A percentile compares a stretch with the other conserved stretches of the same genome.
Evolutionary conservation across 2,113 vertebrate genomes (phyloP).

Genomic region (Channa argus): DNA sequence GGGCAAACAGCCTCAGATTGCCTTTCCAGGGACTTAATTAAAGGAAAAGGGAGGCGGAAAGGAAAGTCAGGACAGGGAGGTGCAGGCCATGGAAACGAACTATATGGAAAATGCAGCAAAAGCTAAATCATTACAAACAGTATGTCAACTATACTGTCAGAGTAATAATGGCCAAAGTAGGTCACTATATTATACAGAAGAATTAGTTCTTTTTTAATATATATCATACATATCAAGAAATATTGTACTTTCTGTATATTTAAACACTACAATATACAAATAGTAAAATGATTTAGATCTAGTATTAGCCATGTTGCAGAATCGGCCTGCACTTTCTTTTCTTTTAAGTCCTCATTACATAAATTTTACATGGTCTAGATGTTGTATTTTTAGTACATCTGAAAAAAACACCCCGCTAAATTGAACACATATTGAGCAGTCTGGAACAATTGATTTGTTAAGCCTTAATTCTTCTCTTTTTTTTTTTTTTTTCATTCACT

Average conservation of each 20-base stretch:
- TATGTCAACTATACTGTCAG: not conserved
- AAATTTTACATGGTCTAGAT: constrained; percentile 19
- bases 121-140: not conserved
- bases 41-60: constrained; percentile 38
- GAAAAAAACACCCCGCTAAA: too few relatives aligned
- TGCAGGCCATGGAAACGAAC: constrained; percentile 2
- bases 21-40: constrained; percentile 72
- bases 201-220: too few relatives aligned
- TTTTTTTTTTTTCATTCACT: not conserved
- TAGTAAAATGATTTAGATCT: not conserved
- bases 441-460: constrained; percentile 1
- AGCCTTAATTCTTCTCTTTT: not conserved
- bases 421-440: not conserved
- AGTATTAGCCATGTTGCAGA: not conserved
- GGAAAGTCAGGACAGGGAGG: constrained; percentile 9
- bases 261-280: too few relatives aligned
- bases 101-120: not conserved
- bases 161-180: not conserved
- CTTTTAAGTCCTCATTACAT: constrained; percentile 12
- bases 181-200: not conserved
- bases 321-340: not conserved
- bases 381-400: not conserved
- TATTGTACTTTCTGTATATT: too few relatives aligned
- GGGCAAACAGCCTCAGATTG: constrained; percentile 78
- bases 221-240: too few relatives aligned